Evolutionary conservation across 1,140 invertebrate genomes (phyloP).

Genomic region (Aphaenogaster rudis): DNA sequence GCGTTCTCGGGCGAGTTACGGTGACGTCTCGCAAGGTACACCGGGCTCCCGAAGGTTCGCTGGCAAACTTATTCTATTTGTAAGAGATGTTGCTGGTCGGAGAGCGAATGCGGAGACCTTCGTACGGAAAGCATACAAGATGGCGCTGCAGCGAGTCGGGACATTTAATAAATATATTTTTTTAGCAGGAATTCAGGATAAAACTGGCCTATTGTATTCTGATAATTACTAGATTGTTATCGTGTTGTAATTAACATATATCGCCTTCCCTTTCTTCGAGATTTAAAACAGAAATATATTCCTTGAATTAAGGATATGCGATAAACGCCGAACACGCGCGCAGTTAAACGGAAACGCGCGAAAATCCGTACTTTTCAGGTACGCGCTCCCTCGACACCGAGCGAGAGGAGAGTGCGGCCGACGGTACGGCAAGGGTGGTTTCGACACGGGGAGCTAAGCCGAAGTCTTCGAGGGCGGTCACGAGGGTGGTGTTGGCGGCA

Average conservation of each 20-base stretch:
- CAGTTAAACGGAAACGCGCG: constrained; percentile 63
- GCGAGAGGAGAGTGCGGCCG: neutral
- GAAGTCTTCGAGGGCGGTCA: constrained; percentile 52
- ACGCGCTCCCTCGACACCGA: neutral
- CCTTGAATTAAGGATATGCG: neutral
- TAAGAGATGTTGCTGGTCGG: constrained; percentile 16
- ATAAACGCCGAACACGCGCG: constrained; percentile 10
- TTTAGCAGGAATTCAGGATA: neutral
- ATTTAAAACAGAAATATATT: neutral
- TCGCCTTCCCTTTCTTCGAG: neutral
- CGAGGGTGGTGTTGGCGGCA: constrained; percentile 54
- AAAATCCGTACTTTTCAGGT: constrained; percentile 24
- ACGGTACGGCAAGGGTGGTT: neutral
- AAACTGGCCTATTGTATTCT: neutral
- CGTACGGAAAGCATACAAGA: neutral
- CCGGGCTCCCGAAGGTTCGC: constrained; percentile 33
- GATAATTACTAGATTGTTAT: neutral
- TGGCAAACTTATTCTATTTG: constrained; percentile 76
- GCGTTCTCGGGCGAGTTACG: constrained; percentile 64
- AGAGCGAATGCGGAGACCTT: neutral
- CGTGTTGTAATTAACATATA: neutral
- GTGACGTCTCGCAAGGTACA: constrained; percentile 42
- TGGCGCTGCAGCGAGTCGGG: too few species aligned
- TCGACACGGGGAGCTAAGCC: constrained; percentile 45
- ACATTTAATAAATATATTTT: neutral